A percentile compares a stretch with the other conserved stretches of the same genome.
These are phyloP conservation scores for Netelia virgata DNA, from an alignment of 2,888 invertebrate species.

Conservation along the genomic window DNA sequence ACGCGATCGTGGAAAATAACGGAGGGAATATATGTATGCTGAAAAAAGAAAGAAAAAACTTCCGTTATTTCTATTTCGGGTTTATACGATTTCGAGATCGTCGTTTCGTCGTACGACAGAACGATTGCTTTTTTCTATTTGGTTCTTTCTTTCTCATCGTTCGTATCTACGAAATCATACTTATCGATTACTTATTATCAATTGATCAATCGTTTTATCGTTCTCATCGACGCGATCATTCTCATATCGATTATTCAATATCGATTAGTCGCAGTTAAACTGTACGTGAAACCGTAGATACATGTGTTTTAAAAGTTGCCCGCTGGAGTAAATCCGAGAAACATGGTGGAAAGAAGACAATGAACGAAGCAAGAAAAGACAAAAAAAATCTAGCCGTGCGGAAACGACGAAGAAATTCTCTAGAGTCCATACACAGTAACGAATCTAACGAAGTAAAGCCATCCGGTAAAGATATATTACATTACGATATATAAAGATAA, in stretches of 20 bases:
- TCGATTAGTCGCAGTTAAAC: neutral
- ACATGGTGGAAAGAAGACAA: neutral
- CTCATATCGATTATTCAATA: neutral
- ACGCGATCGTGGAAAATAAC: neutral
- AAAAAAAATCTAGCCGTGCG: conserved; percentile 7
- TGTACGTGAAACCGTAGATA: neutral
- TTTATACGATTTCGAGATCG: neutral
- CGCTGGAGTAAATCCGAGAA: neutral
- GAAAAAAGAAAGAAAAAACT: conserved; percentile 37
- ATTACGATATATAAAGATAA: conserved; percentile 42
- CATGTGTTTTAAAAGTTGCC: conserved; percentile 3
- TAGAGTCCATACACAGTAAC: conserved; percentile 63
- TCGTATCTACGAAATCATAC: conserved; percentile 8
- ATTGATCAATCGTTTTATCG: no score
- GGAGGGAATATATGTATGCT: neutral
- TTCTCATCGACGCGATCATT: neutral
- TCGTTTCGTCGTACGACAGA: conserved; percentile 20
- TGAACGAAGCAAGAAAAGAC: conserved; percentile 10
- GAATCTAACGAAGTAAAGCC: conserved; percentile 72
- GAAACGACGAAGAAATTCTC: conserved; percentile 6
- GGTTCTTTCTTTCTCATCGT: conserved; percentile 17
- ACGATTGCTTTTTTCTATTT: conserved; percentile 1
- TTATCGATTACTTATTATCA: conserved; percentile 6
- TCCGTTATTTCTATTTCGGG: conserved; percentile 6
- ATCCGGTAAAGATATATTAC: conserved; percentile 68